phyloP scores from a whole-genome alignment of 2,888 invertebrate species.

The Cecidostiba fungosa region DNA sequence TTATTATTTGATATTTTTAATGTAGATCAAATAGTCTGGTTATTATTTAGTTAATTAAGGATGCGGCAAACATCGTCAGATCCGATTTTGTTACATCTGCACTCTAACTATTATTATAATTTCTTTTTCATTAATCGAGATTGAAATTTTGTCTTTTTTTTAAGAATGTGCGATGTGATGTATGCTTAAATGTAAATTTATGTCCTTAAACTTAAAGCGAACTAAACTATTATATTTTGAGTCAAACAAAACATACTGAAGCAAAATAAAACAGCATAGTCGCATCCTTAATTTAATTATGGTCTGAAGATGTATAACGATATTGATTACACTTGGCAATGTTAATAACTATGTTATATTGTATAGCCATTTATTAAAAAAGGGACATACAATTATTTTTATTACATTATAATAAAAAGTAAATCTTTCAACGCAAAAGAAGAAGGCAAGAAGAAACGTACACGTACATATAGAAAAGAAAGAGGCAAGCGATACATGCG shows the following conservation, averaged over 20 bases:
- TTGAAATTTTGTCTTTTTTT: slow-evolving; percentile 40
- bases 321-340: slow-evolving; percentile 70
- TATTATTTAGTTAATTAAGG: slow-evolving; percentile 75
- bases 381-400: slow-evolving; percentile 71
- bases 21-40: slow-evolving; percentile 76
- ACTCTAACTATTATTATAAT: slow-evolving; percentile 29
- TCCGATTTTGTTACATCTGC: slow-evolving; percentile 55
- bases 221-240: slow-evolving; percentile 24
- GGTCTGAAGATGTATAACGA: slow-evolving; percentile 69
- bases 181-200: slow-evolving; percentile 55
- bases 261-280: slow-evolving; percentile 16
- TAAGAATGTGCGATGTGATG: slow-evolving; percentile 31
- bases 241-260: slow-evolving; percentile 27
- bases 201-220: slow-evolving; percentile 23
- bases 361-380: slow-evolving; percentile 70
- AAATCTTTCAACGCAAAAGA: slow-evolving; percentile 61
- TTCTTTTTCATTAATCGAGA: slow-evolving; percentile 28
- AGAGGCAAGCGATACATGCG: slow-evolving; percentile 53
- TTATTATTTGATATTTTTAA: slow-evolving; percentile 77
- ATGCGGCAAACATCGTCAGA: slow-evolving; percentile 74
- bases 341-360: slow-evolving; percentile 72
- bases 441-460: slow-evolving; percentile 49
- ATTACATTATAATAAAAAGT: slow-evolving; percentile 65
- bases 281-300: slow-evolving; percentile 46
- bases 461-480: slow-evolving; percentile 45